Percentiles rank a stretch among this genome's conserved stretches.
Conservation (phyloP, 2,888 invertebrate species). For the Ischnura elegans region DNA sequence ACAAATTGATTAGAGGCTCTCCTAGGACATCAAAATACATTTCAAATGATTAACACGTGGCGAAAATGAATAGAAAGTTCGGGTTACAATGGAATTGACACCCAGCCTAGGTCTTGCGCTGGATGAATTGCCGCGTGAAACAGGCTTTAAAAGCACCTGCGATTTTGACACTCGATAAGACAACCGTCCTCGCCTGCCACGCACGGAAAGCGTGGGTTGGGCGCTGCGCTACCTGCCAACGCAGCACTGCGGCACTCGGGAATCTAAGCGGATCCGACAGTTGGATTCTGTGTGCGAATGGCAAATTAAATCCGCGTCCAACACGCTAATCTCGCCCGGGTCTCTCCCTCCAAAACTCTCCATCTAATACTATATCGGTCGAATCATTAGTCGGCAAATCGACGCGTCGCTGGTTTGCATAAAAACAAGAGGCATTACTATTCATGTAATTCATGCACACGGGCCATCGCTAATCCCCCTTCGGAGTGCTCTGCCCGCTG, state of each 20-base stretch:
- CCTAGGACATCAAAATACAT: too few species aligned
- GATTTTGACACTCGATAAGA: not conserved
- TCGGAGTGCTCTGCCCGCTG: not conserved
- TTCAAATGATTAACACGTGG: too few species aligned
- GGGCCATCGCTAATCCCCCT: not conserved
- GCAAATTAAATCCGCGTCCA: not conserved
- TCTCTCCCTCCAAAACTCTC: not conserved
- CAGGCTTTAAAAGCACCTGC: too few species aligned
- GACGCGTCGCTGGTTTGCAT: not conserved
- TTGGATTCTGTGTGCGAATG: not conserved
- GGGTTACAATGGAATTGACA: too few species aligned
- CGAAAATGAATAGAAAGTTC: too few species aligned
- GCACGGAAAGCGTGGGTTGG: not conserved
- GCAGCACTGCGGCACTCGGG: not conserved
- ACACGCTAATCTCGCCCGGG: not conserved
- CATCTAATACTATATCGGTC: not conserved
- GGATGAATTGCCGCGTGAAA: too few species aligned
- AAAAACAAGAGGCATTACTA: conserved; percentile 14
- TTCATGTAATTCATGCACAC: not conserved
- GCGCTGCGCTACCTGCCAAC: not conserved
- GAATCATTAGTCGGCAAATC: not conserved
- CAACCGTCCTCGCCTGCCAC: not conserved
- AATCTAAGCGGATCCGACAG: too few species aligned
- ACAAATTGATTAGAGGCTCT: too few species aligned
- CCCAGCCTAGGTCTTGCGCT: too few species aligned